Evolutionary conservation across 2,888 invertebrate genomes (phyloP).

Genomic region (Villa cingulata): DNA sequence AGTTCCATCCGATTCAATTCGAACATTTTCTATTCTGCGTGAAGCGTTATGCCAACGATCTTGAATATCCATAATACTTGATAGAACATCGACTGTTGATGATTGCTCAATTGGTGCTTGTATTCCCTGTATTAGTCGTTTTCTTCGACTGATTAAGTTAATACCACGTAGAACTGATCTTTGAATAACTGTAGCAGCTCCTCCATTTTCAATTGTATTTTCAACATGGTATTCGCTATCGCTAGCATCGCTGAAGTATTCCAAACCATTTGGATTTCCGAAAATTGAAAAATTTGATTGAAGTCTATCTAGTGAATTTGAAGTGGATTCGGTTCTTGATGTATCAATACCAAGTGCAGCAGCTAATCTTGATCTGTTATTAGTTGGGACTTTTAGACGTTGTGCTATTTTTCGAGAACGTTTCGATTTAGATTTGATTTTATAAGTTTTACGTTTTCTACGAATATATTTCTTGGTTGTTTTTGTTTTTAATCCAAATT

Average conservation of each 20-base stretch:
- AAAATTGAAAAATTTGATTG: constrained; percentile 45
- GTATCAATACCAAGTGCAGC: background rate
- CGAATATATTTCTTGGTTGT: constrained; percentile 39
- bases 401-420: constrained; percentile 6
- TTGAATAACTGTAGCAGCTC: constrained; percentile 35
- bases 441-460: constrained; percentile 25
- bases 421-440: constrained; percentile 11
- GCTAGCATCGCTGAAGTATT: constrained; percentile 48
- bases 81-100: constrained; percentile 47
- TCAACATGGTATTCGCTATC: constrained; percentile 18
- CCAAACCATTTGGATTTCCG: constrained; percentile 52
- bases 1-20: constrained; percentile 41
- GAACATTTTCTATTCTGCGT: constrained; percentile 27
- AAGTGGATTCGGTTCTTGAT: background rate
- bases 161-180: constrained; percentile 18
- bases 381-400: background rate
- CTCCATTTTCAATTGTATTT: constrained; percentile 23
- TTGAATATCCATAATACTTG: constrained; percentile 56
- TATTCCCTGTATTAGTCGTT: constrained; percentile 4
- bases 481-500: constrained; percentile 45
- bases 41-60: constrained; percentile 43
- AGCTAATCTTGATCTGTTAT: background rate
- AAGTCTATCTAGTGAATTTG: constrained; percentile 24
- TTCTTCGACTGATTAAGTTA: constrained; percentile 5
- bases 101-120: constrained; percentile 8